These are phyloP conservation scores for Gobiocypris rarus DNA, from an alignment of 2,113 vertebrate genomes.

Conservation along the genomic window DNA sequence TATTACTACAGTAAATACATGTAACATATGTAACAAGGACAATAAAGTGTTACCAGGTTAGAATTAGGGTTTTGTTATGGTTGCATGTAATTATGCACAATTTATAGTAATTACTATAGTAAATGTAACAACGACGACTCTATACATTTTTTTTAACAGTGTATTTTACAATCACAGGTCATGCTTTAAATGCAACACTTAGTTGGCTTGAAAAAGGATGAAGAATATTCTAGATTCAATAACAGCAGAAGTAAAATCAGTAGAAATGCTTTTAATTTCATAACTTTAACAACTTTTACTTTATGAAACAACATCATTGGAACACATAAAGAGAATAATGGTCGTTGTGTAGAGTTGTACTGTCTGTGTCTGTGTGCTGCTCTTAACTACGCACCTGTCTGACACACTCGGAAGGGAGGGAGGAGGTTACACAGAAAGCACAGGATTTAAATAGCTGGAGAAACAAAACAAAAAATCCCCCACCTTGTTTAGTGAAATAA, in stretches of 20 bases:
- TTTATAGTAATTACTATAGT: too few relatives aligned
- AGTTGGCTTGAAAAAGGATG: not conserved
- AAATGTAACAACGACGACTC: too few relatives aligned
- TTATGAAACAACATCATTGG: not conserved
- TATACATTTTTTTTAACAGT: too few relatives aligned
- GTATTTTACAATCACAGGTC: not conserved
- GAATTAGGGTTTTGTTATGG: too few relatives aligned
- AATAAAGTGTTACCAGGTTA: too few relatives aligned
- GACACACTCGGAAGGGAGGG: not conserved
- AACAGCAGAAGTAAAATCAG: not conserved
- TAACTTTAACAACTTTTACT: slow-evolving; percentile 9
- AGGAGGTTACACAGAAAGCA: slow-evolving; percentile 41
- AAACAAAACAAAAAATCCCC: slow-evolving; percentile 22
- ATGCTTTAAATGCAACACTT: not conserved
- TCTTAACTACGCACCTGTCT: slow-evolving; percentile 49
- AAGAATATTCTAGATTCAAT: not conserved
- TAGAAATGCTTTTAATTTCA: not conserved
- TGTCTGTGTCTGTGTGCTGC: not conserved
- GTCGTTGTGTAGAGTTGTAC: not conserved
- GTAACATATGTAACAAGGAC: too few relatives aligned
- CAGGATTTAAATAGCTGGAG: not conserved
- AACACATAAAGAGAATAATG: not conserved
- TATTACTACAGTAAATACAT: too few relatives aligned
- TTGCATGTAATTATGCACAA: too few relatives aligned
- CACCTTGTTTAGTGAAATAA: slow-evolving; percentile 50